Evolutionary conservation across 2,888 invertebrate species (phyloP).

Genomic region (Barypeithes pellucidus): DNA sequence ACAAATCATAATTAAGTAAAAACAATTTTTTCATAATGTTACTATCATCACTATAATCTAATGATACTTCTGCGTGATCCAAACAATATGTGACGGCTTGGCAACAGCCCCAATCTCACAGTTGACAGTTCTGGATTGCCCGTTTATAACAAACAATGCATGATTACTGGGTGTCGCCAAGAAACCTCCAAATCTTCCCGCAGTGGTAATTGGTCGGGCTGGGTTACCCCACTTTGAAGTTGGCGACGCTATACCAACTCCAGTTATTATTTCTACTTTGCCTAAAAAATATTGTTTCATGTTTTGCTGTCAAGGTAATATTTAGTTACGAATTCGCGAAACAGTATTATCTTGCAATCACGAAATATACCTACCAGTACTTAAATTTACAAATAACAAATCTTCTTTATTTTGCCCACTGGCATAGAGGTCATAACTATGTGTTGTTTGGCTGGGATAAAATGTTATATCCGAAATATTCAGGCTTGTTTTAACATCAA

Average conservation of each 20-base stretch:
- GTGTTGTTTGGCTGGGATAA: slow-evolving; percentile 80
- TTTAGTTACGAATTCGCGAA: not conserved
- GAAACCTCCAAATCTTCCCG: slow-evolving; percentile 71
- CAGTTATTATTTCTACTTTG: slow-evolving; percentile 85
- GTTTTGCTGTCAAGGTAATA: too few relatives aligned
- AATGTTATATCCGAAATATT: slow-evolving; percentile 83
- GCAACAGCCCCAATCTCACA: slow-evolving; percentile 82
- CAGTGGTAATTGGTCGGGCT: slow-evolving; percentile 78
- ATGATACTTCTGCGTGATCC: slow-evolving; percentile 77
- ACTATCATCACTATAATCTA: slow-evolving; percentile 60
- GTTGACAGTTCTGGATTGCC: slow-evolving; percentile 80
- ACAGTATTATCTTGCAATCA: not conserved
- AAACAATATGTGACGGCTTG: slow-evolving; percentile 78
- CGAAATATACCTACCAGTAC: slow-evolving; percentile 73
- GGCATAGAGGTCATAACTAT: slow-evolving; percentile 83
- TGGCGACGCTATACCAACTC: slow-evolving; percentile 77
- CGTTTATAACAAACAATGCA: slow-evolving; percentile 81
- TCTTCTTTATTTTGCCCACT: slow-evolving; percentile 82
- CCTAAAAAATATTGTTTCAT: slow-evolving; percentile 68
- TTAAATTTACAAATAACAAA: slow-evolving; percentile 80
- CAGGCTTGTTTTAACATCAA: slow-evolving; percentile 83
- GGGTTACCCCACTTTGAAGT: slow-evolving; percentile 78
- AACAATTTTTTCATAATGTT: too few relatives aligned
- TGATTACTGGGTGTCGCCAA: slow-evolving; percentile 82
- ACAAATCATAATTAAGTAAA: too few relatives aligned